A percentile compares a stretch with the other conserved stretches of the same genome.
phyloP scores from a whole-genome alignment of 2,888 invertebrate species.

The Rhimphoctona megacephalus region DNA sequence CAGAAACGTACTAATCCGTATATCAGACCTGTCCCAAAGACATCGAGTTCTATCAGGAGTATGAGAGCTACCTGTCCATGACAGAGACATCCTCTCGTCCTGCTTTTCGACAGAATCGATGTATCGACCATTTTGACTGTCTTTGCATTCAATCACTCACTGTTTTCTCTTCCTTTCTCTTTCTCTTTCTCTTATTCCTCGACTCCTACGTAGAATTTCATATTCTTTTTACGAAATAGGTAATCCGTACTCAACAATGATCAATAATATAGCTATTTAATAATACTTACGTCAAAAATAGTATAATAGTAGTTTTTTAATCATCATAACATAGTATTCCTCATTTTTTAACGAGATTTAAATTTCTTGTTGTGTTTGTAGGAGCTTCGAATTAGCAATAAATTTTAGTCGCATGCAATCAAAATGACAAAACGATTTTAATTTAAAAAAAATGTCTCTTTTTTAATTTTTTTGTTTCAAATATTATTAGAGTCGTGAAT shows the following conservation, averaged over 20 bases:
- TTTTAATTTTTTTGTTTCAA: not conserved
- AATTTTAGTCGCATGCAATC: not conserved
- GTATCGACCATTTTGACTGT: slow-evolving; percentile 1
- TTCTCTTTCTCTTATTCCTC: not conserved
- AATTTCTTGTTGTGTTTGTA: not conserved
- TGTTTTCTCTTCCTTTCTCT: not conserved
- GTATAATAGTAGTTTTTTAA: not conserved
- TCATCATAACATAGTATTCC: not conserved
- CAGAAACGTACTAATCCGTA: not conserved
- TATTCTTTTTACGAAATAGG: not conserved
- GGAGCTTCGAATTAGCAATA: not conserved
- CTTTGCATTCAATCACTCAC: not conserved
- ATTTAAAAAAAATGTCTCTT: not conserved
- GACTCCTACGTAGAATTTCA: not conserved
- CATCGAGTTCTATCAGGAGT: slow-evolving; percentile 30
- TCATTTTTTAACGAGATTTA: not conserved
- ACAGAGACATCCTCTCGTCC: slow-evolving; percentile 24
- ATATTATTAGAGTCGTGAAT: not conserved
- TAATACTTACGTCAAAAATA: not conserved
- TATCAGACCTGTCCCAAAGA: slow-evolving; percentile 28
- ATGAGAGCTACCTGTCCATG: slow-evolving; percentile 45
- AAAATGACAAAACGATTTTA: not conserved
- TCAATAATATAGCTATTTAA: too few species aligned
- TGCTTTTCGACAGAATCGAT: slow-evolving; percentile 44
- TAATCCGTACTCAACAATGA: too few species aligned